Evolutionary conservation across 2,888 invertebrate genomes (phyloP).

Genomic region (Halocaridina rubra): DNA sequence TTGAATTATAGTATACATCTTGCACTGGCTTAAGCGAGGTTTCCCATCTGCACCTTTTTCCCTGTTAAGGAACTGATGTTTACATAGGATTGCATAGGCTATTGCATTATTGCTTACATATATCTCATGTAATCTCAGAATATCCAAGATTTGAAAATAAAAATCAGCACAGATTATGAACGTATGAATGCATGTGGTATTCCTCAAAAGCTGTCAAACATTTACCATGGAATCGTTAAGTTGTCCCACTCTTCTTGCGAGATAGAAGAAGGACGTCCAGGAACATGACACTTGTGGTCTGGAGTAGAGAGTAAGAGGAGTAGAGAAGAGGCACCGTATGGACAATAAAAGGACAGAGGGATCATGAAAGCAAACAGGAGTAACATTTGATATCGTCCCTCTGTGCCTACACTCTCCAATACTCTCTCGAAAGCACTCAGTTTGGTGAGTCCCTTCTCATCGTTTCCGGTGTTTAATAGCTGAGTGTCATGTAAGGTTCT

Average conservation of each 20-base stretch:
- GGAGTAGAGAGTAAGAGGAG: constrained; percentile 73
- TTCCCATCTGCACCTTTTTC: constrained; percentile 13
- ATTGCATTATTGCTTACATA: not conserved
- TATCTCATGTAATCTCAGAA: not conserved
- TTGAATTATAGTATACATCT: constrained; percentile 69
- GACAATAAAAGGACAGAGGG: constrained; percentile 68
- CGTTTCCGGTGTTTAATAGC: not conserved
- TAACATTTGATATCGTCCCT: constrained; percentile 72
- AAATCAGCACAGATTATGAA: not conserved
- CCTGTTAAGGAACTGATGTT: not conserved
- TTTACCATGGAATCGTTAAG: constrained; percentile 72
- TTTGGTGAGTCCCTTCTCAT: not conserved
- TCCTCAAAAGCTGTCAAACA: not conserved
- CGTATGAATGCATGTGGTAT: not conserved
- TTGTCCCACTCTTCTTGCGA: constrained; percentile 72
- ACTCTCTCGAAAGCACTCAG: constrained; percentile 70
- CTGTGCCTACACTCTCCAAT: constrained; percentile 72
- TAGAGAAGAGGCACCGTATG: constrained; percentile 65
- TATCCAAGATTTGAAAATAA: not conserved
- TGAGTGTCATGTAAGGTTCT: too few relatives aligned
- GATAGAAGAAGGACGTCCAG: constrained; percentile 71
- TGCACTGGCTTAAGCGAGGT: constrained; percentile 69
- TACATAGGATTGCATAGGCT: not conserved
- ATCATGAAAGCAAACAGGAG: constrained; percentile 69
- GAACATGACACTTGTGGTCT: constrained; percentile 74